Conservation (phyloP, 2,113 vertebrate genomes). For the Antigone vipio region DNA sequence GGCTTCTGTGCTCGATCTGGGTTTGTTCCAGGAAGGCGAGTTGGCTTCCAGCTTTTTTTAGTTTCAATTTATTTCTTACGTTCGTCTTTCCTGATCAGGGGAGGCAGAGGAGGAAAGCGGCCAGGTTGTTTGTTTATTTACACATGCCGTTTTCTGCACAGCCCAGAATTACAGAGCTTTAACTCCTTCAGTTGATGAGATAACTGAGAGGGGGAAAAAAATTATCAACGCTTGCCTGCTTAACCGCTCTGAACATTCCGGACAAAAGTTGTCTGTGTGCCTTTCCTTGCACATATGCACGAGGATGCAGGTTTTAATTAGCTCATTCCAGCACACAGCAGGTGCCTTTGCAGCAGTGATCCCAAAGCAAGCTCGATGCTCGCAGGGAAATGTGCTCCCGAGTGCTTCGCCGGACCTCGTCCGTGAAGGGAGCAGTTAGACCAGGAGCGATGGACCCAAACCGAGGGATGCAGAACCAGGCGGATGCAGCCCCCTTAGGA, state of each 20-base stretch:
- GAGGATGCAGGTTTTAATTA: background rate
- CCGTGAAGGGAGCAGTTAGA: background rate
- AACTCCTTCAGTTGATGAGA: background rate
- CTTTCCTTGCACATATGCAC: rapidly evolving
- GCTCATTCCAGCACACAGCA: background rate
- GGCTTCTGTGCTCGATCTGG: background rate
- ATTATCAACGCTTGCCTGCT: background rate
- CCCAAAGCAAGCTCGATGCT: rapidly evolving
- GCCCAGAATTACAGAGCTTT: background rate
- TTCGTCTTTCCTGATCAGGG: background rate
- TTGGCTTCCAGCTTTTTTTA: background rate
- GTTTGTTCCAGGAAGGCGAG: background rate
- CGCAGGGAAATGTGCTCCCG: rapidly evolving
- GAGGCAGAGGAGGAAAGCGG: background rate
- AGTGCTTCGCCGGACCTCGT: rapidly evolving
- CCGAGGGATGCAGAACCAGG: background rate
- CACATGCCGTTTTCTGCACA: rapidly evolving
- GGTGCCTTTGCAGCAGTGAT: background rate
- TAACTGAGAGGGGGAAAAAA: background rate
- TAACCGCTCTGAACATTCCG: background rate
- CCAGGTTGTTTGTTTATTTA: background rate
- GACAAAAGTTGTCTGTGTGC: background rate
- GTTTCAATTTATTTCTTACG: background rate
- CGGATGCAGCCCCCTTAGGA: background rate
- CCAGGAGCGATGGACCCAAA: background rate